Evolutionary conservation across 1,140 invertebrate species (phyloP), one percentile per base, ranked within the genome.

Genomic region (Colletes latitarsis): DNA sequence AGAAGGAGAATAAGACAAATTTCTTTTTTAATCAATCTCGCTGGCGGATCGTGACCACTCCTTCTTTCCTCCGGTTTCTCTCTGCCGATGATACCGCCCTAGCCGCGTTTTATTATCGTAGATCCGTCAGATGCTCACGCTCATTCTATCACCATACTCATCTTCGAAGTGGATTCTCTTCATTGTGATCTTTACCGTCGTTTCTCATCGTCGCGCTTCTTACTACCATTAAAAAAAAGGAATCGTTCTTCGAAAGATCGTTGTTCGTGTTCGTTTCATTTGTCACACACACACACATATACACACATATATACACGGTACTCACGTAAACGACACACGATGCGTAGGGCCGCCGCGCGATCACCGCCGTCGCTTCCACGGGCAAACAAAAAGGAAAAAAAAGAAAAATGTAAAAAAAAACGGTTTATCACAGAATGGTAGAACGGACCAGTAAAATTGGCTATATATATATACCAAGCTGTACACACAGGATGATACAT

Each of bases 21-120:
- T 86, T 78, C 80, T 85, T 86, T 86, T 79, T 76, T 79, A 86
- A 86, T 64, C 74, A 75, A 83, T 79, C 83, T 85, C 84, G 83
- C 72, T 79, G 83, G 80, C 83, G 80, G 72, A 82, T 73, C 75
- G 80, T 82, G 85, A 86, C 85, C 85, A 85, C 85, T 76, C 83
- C 72, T 71, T 70, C 81, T 85, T 77, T 62, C 76, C 84, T 86
- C 57, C 80, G 80, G 66, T 82, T 82, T 64, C 30, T 74, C 74
- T 82, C 83, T 82, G 83, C 80, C 84, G 70, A 82, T 53, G 83
- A 82, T 85, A 86, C 84, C 80, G 83, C 76, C 62, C 72, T 57
- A 46, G 53, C 69, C 81, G 84, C 82, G 70, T 67, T 80, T 75
- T 77, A 14, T 53, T 49, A 77, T 21, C 67, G 43, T 69, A 75